These are phyloP conservation scores for Coccyzus lansbergi DNA, from an alignment of 2,797 vertebrate species.

Conservation along the genomic window DNA sequence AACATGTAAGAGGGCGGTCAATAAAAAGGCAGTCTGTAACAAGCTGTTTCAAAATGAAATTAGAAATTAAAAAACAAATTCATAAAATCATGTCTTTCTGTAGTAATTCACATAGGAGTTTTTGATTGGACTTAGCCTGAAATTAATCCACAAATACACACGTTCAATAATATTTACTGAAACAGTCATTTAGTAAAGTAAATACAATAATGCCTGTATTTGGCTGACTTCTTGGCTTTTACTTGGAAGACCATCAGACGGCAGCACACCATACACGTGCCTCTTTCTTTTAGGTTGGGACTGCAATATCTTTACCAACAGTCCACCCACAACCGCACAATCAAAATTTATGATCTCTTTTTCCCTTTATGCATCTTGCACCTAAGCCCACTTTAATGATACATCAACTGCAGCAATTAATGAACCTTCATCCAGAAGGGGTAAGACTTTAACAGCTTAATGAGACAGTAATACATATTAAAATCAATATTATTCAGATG, in stretches of 20 bases:
- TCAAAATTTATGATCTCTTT: neutral
- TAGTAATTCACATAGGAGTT: neutral
- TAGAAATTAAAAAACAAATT: neutral
- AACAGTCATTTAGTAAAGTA: constrained; percentile 7
- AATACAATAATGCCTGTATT: neutral
- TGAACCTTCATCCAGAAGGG: constrained; percentile 47
- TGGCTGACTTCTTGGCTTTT: neutral
- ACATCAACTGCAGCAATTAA: constrained; percentile 21
- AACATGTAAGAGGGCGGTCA: neutral
- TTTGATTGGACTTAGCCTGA: constrained; percentile 33
- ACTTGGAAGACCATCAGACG: neutral
- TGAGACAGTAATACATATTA: constrained; percentile 57
- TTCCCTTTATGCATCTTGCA: neutral
- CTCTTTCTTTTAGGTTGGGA: neutral
- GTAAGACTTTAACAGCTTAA: constrained; percentile 51
- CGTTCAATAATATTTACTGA: constrained; percentile 36
- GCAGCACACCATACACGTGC: neutral
- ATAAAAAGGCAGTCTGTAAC: neutral
- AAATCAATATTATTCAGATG: constrained; percentile 61
- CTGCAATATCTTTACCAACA: neutral
- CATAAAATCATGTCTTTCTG: neutral
- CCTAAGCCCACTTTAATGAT: neutral
- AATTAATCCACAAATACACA: constrained; percentile 43
- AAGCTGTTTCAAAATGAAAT: neutral
- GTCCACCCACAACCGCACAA: neutral